Base-by-base conservation (phyloP, 2,113 vertebrate genomes). In the Hemiprocne comata region DNA sequence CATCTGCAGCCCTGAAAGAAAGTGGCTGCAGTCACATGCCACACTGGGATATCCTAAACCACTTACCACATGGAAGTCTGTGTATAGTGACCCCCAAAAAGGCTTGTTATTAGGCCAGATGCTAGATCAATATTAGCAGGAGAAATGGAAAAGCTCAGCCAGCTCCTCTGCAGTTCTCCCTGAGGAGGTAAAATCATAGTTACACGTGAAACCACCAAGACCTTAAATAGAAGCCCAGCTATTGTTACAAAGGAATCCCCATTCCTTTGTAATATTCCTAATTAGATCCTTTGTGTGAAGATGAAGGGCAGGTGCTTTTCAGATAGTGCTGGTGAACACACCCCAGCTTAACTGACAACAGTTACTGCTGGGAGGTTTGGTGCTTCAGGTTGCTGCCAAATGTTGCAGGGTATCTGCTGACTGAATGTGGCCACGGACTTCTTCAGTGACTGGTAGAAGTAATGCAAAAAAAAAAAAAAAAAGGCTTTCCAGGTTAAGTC, bases 101-200 rank as follows among this genome's bases (percentile, higher is more conserved):
- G 24, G 25, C 38, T 78, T 72, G 91, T 66, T 93, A 92, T 66
- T 93, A 91, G 76, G 36, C 69, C 67, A 86, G 42, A 71, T 58
- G 40, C 26, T 87, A 67, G 26, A 82, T 65, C 76, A 69, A 18
- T 60, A 69, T 62, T 71, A 84, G 55, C 33, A 85, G 36, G 58
- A 87, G 86, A 84, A 94, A 28, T 57, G 75, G 66, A 72, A 81
- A 90, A 94, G 54, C 77, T 93, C 82, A 75, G 51, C 54, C 57
- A 61, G 50, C 38, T 64, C 48, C 29, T 75, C 42, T 51, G 48
- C n/a, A 24, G 10, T 57, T 18, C 46, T 42, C 15, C 44, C 50
- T 3, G 51, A 92, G 40, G 77, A 71, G 61, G 55, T 86, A 67
- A 48, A 65, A 77, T 42, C 36, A 46, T 3, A 51, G 13, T 42